A percentile compares a stretch with the other conserved stretches of the same genome.
Evolutionary conservation across 2,113 vertebrate species (phyloP).

Genomic region (Plecturocebus donacophilus): DNA sequence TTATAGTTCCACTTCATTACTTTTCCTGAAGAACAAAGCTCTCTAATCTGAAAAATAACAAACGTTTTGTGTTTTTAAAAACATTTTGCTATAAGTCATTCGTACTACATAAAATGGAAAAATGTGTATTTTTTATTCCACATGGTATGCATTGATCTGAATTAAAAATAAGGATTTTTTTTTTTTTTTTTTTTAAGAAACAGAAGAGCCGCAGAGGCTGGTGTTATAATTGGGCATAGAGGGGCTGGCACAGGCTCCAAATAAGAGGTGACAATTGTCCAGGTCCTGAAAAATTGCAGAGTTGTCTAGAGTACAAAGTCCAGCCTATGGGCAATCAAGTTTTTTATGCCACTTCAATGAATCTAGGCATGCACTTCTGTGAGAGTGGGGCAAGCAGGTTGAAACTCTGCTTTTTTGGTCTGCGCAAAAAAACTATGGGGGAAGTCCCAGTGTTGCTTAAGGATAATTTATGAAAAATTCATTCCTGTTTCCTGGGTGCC

Average conservation of each 20-base stretch:
- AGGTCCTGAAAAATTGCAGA: not conserved
- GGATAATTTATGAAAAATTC: not conserved
- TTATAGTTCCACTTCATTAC: not conserved
- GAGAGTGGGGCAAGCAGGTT: not conserved
- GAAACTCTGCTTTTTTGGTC: not conserved
- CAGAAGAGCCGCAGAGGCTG: not conserved
- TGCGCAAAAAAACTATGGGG: not conserved
- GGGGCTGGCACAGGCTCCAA: not conserved
- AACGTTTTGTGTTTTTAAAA: not conserved
- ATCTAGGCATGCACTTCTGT: not conserved
- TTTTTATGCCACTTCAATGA: not conserved
- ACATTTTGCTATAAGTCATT: not conserved
- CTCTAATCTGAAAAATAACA: slow-evolving; percentile 13
- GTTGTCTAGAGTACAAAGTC: not conserved
- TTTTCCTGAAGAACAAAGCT: not conserved
- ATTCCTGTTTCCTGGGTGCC: not conserved
- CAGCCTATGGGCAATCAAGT: not conserved
- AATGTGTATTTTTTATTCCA: not conserved
- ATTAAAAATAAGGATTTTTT: not conserved
- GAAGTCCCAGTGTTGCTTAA: not conserved
- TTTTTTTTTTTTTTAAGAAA: too few species aligned
- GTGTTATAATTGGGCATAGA: too few species aligned
- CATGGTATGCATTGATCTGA: not conserved
- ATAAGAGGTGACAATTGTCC: not conserved
- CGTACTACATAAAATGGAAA: not conserved